phyloP scores from a whole-genome alignment of 2,888 invertebrate species.

The Rhamnusium bicolor region DNA sequence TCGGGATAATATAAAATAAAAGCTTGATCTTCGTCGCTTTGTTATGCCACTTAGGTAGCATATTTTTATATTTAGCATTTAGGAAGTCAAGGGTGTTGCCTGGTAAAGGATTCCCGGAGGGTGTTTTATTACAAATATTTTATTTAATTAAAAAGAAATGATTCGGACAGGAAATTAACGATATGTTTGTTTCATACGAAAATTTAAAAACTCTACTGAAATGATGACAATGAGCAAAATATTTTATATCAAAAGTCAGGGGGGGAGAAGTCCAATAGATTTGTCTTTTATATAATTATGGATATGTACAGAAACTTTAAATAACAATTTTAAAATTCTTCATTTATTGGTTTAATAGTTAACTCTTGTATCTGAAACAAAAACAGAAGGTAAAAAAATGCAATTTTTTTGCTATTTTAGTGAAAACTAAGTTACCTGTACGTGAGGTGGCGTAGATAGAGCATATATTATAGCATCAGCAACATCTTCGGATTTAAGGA shows the following conservation, averaged over 20 bases:
- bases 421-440: too few species aligned
- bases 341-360: slow-evolving; percentile 32
- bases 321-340: slow-evolving; percentile 25
- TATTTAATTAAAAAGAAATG: slow-evolving; percentile 12
- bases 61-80: slow-evolving; percentile 33
- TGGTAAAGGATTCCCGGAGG: slow-evolving; percentile 32
- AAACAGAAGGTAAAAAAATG: background rate
- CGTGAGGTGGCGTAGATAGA: slow-evolving; percentile 46
- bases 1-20: slow-evolving; percentile 44
- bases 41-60: slow-evolving; percentile 35
- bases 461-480: slow-evolving; percentile 53
- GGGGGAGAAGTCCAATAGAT: too few species aligned
- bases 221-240: too few species aligned
- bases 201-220: background rate
- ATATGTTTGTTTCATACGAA: background rate
- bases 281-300: too few species aligned
- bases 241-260: too few species aligned
- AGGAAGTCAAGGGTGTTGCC: slow-evolving; percentile 36
- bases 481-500: slow-evolving; percentile 47
- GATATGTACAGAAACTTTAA: too few species aligned
- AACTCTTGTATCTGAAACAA: slow-evolving; percentile 13
- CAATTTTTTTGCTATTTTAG: too few species aligned
- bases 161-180: background rate
- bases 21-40: slow-evolving; percentile 38
- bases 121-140: slow-evolving; percentile 33